Conservation (phyloP, 2,888 invertebrate species). For the Chironomus tentans region DNA sequence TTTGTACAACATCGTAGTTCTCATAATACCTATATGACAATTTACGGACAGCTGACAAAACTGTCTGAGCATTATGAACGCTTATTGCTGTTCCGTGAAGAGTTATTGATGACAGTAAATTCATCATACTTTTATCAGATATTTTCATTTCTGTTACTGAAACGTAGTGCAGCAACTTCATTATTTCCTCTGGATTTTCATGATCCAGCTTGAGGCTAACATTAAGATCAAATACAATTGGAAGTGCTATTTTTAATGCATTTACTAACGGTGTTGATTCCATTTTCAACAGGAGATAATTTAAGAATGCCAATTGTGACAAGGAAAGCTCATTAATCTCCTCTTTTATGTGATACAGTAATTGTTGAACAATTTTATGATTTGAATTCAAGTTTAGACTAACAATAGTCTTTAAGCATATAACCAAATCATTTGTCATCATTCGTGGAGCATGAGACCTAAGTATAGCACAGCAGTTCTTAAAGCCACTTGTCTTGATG, state of each 20-base stretch:
- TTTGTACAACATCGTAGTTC: conserved; percentile 32
- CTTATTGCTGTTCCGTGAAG: conserved; percentile 43
- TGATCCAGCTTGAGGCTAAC: conserved; percentile 49
- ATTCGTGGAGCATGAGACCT: conserved; percentile 47
- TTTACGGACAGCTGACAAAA: not conserved
- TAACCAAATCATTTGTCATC: conserved; percentile 47
- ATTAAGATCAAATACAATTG: conserved; percentile 57
- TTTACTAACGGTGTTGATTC: conserved; percentile 50
- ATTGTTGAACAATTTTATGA: conserved; percentile 50
- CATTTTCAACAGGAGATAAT: conserved; percentile 49
- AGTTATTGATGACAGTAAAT: conserved; percentile 46
- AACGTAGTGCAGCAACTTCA: conserved; percentile 48
- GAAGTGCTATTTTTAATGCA: conserved; percentile 55
- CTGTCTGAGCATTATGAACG: conserved; percentile 39
- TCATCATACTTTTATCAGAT: conserved; percentile 46
- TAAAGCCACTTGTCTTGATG: conserved; percentile 48
- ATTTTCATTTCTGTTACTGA: conserved; percentile 41
- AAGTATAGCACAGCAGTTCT: conserved; percentile 49
- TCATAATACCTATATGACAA: not conserved
- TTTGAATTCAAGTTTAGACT: conserved; percentile 50
- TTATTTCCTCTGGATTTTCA: conserved; percentile 45
- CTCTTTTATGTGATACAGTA: conserved; percentile 53
- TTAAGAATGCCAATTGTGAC: conserved; percentile 52
- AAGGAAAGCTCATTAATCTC: conserved; percentile 52
- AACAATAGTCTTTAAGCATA: conserved; percentile 50